A percentile compares a stretch with the other conserved stretches of the same genome.
phyloP scores from a whole-genome alignment of 2,113 vertebrate species.

The Siniperca chuatsi region DNA sequence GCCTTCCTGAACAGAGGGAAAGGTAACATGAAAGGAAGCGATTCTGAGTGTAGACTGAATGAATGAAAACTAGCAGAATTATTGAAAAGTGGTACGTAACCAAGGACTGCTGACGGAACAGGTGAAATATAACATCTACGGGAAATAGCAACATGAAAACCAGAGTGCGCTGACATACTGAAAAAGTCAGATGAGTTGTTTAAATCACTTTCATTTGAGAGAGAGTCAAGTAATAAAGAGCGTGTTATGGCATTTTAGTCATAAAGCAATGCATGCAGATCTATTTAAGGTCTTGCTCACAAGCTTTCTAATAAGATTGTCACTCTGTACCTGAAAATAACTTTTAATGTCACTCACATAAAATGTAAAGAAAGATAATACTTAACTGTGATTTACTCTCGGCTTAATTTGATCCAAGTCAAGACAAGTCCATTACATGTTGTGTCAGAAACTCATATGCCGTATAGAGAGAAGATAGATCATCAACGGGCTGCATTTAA shows the following conservation, averaged over 20 bases:
- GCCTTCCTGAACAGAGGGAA: slow-evolving; percentile 24
- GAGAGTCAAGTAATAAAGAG: slow-evolving; percentile 16
- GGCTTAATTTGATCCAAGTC: not conserved
- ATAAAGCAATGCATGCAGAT: not conserved
- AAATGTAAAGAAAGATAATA: slow-evolving; percentile 5
- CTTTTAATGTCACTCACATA: not conserved
- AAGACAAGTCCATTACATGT: slow-evolving; percentile 4
- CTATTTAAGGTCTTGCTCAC: slow-evolving; percentile 20
- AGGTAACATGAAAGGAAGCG: slow-evolving; percentile 44
- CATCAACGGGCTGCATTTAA: not conserved
- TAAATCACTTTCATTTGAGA: slow-evolving; percentile 7
- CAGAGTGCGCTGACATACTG: not conserved
- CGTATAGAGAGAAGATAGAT: not conserved
- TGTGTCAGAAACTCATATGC: not conserved
- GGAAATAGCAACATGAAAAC: not conserved
- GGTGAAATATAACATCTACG: not conserved
- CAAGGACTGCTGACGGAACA: not conserved
- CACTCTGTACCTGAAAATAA: slow-evolving; percentile 15
- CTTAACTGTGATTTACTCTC: not conserved
- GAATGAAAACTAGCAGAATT: slow-evolving; percentile 11
- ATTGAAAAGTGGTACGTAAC: not conserved
- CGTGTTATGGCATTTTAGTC: not conserved
- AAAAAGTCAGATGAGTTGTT: not conserved
- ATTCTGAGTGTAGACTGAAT: not conserved
- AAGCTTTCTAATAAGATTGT: not conserved